These are phyloP conservation scores for Pygoscelis antarcticus DNA, from an alignment of 2,113 vertebrate species.

Conservation along the genomic window DNA sequence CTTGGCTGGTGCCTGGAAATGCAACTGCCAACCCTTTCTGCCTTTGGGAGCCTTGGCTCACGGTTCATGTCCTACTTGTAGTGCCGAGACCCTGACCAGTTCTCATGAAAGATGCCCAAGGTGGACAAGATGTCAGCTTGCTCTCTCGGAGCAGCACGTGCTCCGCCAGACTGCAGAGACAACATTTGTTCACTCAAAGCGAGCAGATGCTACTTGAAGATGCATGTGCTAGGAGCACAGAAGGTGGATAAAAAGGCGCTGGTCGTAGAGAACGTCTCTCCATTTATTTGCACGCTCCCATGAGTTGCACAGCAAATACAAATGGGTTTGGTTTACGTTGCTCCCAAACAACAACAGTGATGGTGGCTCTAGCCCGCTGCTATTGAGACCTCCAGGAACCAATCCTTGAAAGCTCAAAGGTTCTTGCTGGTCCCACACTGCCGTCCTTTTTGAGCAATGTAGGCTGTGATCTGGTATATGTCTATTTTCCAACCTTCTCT, in stretches of 20 bases:
- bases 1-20: neutral
- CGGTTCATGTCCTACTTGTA: neutral
- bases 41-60: neutral
- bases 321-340: rapidly evolving
- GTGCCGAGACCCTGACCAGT: neutral
- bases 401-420: neutral
- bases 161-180: neutral
- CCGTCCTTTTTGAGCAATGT: neutral
- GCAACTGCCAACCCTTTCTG: neutral
- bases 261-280: neutral
- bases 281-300: rapidly evolving
- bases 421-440: neutral
- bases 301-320: neutral
- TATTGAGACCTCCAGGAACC: neutral
- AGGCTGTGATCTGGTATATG: rapidly evolving
- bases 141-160: neutral
- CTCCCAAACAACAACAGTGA: rapidly evolving
- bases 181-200: neutral
- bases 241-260: neutral
- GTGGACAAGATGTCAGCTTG: neutral
- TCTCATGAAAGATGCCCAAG: neutral
- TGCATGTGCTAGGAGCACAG: neutral
- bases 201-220: neutral
- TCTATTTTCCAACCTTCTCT: neutral
- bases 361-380: neutral